phyloP scores from a whole-genome alignment of 2,797 vertebrate genomes.

The Poecilia wingei region DNA sequence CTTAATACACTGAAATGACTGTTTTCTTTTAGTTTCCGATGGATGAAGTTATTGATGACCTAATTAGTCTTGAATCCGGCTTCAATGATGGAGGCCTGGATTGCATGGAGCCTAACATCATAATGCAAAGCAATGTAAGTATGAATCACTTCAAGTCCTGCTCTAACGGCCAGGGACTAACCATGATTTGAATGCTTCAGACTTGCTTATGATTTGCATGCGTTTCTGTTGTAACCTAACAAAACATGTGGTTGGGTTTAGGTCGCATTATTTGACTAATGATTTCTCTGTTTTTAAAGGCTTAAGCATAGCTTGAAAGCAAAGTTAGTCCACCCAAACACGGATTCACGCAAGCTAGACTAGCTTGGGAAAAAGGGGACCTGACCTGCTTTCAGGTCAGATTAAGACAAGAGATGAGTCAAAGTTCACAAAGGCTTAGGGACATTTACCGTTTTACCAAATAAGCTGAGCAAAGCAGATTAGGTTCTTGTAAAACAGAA shows the following conservation, averaged over 20 bases:
- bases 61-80: slow-evolving; percentile 91
- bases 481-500: slow-evolving; percentile 25
- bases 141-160: slow-evolving; percentile 55
- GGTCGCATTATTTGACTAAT: slow-evolving; percentile 23
- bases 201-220: slow-evolving; percentile 14
- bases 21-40: slow-evolving; percentile 88
- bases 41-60: slow-evolving; percentile 95
- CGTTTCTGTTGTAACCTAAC: slow-evolving; percentile 16
- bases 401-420: slow-evolving; percentile 88
- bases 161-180: slow-evolving; percentile 18
- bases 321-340: slow-evolving; percentile 35
- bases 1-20: slow-evolving; percentile 63
- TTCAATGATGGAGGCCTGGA: slow-evolving; percentile 92
- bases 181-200: background rate
- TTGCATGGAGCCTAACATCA: slow-evolving; percentile 87
- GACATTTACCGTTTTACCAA: slow-evolving; percentile 67
- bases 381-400: slow-evolving; percentile 76
- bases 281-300: slow-evolving; percentile 24
- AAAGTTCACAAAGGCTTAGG: slow-evolving; percentile 89
- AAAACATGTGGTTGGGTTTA: slow-evolving; percentile 5
- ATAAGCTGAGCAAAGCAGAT: slow-evolving; percentile 71
- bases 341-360: slow-evolving; percentile 41
- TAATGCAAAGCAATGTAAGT: slow-evolving; percentile 95
- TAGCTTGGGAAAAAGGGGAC: slow-evolving; percentile 66
- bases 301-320: slow-evolving; percentile 33